A percentile compares a stretch with the other conserved stretches of the same genome.
Evolutionary conservation across 1,140 invertebrate species (phyloP).

Genomic region (Cydia amplana): DNA sequence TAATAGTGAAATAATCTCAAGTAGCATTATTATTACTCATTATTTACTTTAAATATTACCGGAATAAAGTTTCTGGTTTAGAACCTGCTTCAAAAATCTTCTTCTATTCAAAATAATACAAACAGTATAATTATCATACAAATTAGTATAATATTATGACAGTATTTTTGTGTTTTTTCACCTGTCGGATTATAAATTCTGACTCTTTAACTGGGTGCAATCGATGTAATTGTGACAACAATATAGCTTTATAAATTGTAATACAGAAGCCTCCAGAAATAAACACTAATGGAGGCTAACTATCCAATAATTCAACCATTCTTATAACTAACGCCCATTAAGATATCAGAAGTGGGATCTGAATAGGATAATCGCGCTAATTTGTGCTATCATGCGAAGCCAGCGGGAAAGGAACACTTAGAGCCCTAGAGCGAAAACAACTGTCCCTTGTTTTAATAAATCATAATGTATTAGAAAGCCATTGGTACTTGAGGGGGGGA

Average conservation of each 20-base stretch:
- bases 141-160: no score
- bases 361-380: slow-evolving; percentile 28
- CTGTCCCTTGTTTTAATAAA: slow-evolving; percentile 30
- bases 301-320: slow-evolving; percentile 24
- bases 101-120: no score
- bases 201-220: not conserved
- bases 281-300: slow-evolving; percentile 9
- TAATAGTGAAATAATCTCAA: no score
- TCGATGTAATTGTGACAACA: not conserved
- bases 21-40: no score
- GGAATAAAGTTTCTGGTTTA: no score
- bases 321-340: slow-evolving; percentile 21
- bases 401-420: slow-evolving; percentile 1
- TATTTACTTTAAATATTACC: no score
- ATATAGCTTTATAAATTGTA: not conserved
- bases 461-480: slow-evolving; percentile 23
- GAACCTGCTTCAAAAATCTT: no score
- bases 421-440: slow-evolving; percentile 20
- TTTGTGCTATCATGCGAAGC: slow-evolving; percentile 14
- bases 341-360: slow-evolving; percentile 29
- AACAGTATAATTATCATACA: no score
- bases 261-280: slow-evolving; percentile 11
- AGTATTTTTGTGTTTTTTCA: no score
- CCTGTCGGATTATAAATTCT: no score
- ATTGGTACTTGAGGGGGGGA: slow-evolving; percentile 6